Conservation (phyloP, 2,797 vertebrate genomes). For the Acrossocheilus fasciatus region DNA sequence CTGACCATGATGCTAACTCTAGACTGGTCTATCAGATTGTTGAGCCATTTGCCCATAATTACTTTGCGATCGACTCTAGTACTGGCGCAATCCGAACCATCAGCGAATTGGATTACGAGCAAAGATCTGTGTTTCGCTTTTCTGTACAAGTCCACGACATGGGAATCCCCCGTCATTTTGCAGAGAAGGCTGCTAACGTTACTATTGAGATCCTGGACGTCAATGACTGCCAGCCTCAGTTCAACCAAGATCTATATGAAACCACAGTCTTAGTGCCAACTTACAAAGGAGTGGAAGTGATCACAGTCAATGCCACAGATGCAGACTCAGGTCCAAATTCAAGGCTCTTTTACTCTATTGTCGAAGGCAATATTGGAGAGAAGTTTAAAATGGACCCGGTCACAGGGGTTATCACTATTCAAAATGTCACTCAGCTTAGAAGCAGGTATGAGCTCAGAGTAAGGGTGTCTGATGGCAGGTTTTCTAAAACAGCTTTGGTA, state of each 20-base stretch:
- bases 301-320: conserved; percentile 89
- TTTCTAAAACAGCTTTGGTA: conserved; percentile 84
- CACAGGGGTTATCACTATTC: conserved; percentile 87
- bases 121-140: conserved; percentile 87
- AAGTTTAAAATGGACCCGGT: conserved; percentile 89
- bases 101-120: conserved; percentile 89
- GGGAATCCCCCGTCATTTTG: conserved; percentile 88
- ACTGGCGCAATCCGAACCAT: conserved; percentile 92
- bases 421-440: conserved; percentile 92
- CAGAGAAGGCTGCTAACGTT: conserved; percentile 91
- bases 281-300: conserved; percentile 90
- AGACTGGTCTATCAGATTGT: conserved; percentile 96
- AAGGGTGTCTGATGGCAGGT: conserved; percentile 92
- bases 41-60: conserved; percentile 90
- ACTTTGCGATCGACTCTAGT: conserved; percentile 95
- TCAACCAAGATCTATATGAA: conserved; percentile 88
- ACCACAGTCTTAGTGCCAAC: conserved; percentile 88
- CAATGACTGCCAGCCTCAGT: conserved; percentile 93
- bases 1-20: conserved; percentile 90
- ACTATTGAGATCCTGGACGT: conserved; percentile 92
- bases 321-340: conserved; percentile 89
- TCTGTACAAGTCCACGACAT: conserved; percentile 96
- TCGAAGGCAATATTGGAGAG: conserved; percentile 96
- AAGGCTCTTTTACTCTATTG: conserved; percentile 90
- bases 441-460: conserved; percentile 94